Evolutionary conservation across 2,113 vertebrate genomes (phyloP).

Genomic region (Salminus brasiliensis): DNA sequence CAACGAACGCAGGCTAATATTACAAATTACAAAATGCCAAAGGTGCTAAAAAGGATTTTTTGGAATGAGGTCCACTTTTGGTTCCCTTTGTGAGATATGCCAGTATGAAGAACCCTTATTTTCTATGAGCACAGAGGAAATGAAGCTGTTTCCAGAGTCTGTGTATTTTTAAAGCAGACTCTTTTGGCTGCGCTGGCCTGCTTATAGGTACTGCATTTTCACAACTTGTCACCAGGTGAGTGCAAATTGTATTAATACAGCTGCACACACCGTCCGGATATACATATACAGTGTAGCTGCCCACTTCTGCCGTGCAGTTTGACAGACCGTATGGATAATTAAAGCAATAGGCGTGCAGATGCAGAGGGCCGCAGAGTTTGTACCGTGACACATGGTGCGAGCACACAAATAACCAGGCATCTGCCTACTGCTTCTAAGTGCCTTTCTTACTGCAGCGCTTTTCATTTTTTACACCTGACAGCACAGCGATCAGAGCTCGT

Average conservation of each 20-base stretch:
- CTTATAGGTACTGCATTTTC: constrained; percentile 16
- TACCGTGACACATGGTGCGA: constrained; percentile 68
- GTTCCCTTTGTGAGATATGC: neutral
- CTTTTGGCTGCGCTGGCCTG: neutral
- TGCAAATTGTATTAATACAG: constrained; percentile 42
- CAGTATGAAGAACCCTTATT: neutral
- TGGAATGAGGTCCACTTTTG: too few species aligned
- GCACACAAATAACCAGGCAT: constrained; percentile 79
- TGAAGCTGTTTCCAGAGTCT: neutral
- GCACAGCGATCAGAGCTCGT: constrained; percentile 83
- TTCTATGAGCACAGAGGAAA: constrained; percentile 1
- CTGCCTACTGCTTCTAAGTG: constrained; percentile 83
- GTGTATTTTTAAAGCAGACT: neutral
- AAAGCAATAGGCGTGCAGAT: constrained; percentile 78
- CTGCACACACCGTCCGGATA: constrained; percentile 54
- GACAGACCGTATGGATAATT: constrained; percentile 77
- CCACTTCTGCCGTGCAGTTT: constrained; percentile 69
- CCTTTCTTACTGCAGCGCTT: constrained; percentile 79
- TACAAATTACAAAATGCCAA: neutral
- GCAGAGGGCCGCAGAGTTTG: constrained; percentile 72
- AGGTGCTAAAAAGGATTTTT: too few species aligned
- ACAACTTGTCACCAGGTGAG: neutral
- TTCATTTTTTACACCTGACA: constrained; percentile 93
- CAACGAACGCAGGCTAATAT: constrained; percentile 24
- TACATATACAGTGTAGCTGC: constrained; percentile 50